phyloP scores from a whole-genome alignment of 2,888 invertebrate species.

The Sipunculus nudus region DNA sequence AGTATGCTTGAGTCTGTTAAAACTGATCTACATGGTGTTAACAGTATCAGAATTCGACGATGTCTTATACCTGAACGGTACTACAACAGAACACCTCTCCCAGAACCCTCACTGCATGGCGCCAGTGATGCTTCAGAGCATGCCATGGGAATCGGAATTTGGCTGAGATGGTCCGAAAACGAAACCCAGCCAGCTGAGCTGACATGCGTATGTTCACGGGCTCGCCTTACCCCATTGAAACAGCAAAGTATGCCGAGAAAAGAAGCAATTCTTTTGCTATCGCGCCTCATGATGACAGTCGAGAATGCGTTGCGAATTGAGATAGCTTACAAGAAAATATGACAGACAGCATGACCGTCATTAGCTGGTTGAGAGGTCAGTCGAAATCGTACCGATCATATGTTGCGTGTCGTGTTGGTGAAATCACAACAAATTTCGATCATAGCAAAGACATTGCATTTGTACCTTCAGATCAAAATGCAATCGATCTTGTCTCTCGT shows the following conservation, averaged over 20 bases:
- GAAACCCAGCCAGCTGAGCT: not conserved
- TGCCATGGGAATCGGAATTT: slow-evolving; percentile 18
- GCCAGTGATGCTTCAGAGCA: slow-evolving; percentile 6
- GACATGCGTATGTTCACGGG: not conserved
- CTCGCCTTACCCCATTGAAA: slow-evolving; percentile 5
- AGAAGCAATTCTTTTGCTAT: not conserved
- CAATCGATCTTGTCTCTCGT: slow-evolving; percentile 4
- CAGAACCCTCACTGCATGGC: not conserved
- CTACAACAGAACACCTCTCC: not conserved
- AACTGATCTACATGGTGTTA: slow-evolving; percentile 4
- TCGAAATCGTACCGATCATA: slow-evolving; percentile 10
- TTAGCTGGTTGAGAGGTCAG: slow-evolving; percentile 15
- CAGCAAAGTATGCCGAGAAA: slow-evolving; percentile 2
- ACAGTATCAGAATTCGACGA: not conserved
- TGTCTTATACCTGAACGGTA: slow-evolving; percentile 11
- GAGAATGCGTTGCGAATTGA: slow-evolving; percentile 9
- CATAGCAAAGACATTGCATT: slow-evolving; percentile 1
- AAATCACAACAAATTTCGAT: slow-evolving; percentile 11
- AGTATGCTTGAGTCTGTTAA: not conserved
- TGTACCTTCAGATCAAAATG: slow-evolving; percentile 3
- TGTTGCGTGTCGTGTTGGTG: slow-evolving; percentile 16
- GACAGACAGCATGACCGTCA: slow-evolving; percentile 9
- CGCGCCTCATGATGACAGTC: slow-evolving; percentile 10
- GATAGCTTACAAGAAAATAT: too few relatives aligned
- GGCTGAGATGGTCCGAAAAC: slow-evolving; percentile 1